phyloP scores from a whole-genome alignment of 2,888 invertebrate genomes.

The Craniophora ligustri region DNA sequence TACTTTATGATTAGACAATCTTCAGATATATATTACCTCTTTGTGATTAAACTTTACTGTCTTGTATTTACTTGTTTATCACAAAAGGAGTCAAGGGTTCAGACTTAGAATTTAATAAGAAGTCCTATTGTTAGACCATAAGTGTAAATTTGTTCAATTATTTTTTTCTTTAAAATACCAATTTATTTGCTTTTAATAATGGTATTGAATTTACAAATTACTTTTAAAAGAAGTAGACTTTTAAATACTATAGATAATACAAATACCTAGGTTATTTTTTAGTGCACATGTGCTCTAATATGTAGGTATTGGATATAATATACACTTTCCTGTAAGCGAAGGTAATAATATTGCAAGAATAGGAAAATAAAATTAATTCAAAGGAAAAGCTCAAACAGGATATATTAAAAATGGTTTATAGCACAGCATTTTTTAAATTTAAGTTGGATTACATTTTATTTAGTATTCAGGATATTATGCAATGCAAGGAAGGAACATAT shows the following conservation, averaged over 20 bases:
- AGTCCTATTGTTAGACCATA: constrained; percentile 13
- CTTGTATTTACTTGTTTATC: constrained; percentile 2
- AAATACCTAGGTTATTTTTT: not conserved
- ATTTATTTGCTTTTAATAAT: not conserved
- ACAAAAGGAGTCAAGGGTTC: constrained; percentile 23
- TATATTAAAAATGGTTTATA: too few relatives aligned
- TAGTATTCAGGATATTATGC: too few relatives aligned
- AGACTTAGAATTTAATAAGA: constrained; percentile 19
- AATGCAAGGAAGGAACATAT: too few relatives aligned
- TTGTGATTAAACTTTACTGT: not conserved
- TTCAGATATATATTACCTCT: constrained; percentile 1
- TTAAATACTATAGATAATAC: not conserved
- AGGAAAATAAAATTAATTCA: too few relatives aligned
- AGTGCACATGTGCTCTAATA: not conserved
- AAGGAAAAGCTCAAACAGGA: too few relatives aligned
- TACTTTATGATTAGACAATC: constrained; percentile 8
- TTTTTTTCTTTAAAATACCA: not conserved
- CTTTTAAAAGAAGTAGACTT: constrained; percentile 6
- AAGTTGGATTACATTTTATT: too few relatives aligned
- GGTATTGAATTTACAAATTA: not conserved
- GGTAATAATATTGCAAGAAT: too few relatives aligned
- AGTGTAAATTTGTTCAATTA: not conserved
- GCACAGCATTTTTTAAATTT: too few relatives aligned
- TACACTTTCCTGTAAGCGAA: constrained; percentile 22
- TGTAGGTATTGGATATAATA: too few relatives aligned